Evolutionary conservation across 2,888 invertebrate genomes (phyloP), one percentile per base, ranked within the genome.

Genomic region (Calephelis perditalis): DNA sequence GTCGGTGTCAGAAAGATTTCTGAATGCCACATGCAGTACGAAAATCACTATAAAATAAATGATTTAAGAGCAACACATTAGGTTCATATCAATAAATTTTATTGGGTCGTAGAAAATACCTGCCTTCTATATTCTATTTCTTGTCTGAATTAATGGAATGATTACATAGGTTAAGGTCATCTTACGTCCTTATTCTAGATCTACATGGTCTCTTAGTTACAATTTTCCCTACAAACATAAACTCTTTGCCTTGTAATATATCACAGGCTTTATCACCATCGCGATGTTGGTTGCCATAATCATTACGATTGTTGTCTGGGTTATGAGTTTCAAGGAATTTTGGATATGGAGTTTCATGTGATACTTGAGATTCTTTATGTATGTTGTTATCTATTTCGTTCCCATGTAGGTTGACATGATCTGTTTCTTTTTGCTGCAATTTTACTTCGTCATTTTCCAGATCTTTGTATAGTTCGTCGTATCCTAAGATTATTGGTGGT

Each of bases 401-500:
- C 2, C 35, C 52, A 11, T 35, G 7, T 7, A 54, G 11, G 35
- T n/a, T 36, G 7, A 11, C 11, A 5, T 54, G 7, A 3, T n/a
- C 46, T 12, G 35, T 54, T 7, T 36, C 52, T 54, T 36, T 54
- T 36, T 10, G 11, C 2, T 36, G 5, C 7, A 54, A 35, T n/a
- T 11, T 5, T 12, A 8, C 9, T 3, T 15, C 49, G 5, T 57
- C 47, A 10, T 55, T 49, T 49, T 61, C 56, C 9, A 63, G 55
- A 2, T 71, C 69, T 1, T 72, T 67, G 46, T 81, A 78, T 0
- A 86, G 65, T 36, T 87, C 87, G 15, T 86, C 84, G 62, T 86
- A 86, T 0, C 85, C 86, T 7, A 87, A 57, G 0, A 86, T 75
- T 1, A 86, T 66, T 0, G 86, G 87, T 0, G 87, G 86, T 3